Evolutionary conservation across 2,888 invertebrate genomes (phyloP), one percentile per base, ranked within the genome.

Genomic region (Lissonota sp.): DNA sequence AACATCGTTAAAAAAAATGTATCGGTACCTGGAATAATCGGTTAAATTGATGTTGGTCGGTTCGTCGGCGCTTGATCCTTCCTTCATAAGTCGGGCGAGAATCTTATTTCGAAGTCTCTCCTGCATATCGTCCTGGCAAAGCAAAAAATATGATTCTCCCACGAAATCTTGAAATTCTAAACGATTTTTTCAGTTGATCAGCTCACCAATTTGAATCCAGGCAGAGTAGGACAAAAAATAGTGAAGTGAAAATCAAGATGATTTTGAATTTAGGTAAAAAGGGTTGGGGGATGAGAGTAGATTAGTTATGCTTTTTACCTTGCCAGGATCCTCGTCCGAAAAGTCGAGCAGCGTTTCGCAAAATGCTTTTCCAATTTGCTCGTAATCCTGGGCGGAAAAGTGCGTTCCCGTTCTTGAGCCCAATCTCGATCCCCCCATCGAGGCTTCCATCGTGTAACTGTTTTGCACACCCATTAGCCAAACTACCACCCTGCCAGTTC

Each of bases 391-490:
- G 26, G 95, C 95, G 39, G 95, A 95, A 91, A 98, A 98, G 92
- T 98, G 98, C 16, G 97, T 97, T 5, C 96, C 96, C 86, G 95
- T 94, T 90, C 97, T 95, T 58, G 96, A 95, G 2, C 97, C 97
- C 74, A 98, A 93, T 83, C 96, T 96, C 1, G 98, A 97, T 7
- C 98, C 99, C 67, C 97, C 98, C 92, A 98, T 97, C 0, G 98
- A 98, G 6, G 98, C 98, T 93, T 99, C 99, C 95, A 99, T 95
- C 4, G 98, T 99, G 91, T 97, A 99, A 92, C 98, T 98, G 89
- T 98, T 98, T 77, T 96, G 96, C 60, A 98, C 97, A 37, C 98
- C 98, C 94, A 98, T 95, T 94, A 98, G 97, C 98, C 98, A 98
- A 88, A 98, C 96, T 0, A 98, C 98, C 6, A 99, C 97, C 77